Conservation (phyloP, 1,140 invertebrate genomes). For the Ruditapes philippinarum region DNA sequence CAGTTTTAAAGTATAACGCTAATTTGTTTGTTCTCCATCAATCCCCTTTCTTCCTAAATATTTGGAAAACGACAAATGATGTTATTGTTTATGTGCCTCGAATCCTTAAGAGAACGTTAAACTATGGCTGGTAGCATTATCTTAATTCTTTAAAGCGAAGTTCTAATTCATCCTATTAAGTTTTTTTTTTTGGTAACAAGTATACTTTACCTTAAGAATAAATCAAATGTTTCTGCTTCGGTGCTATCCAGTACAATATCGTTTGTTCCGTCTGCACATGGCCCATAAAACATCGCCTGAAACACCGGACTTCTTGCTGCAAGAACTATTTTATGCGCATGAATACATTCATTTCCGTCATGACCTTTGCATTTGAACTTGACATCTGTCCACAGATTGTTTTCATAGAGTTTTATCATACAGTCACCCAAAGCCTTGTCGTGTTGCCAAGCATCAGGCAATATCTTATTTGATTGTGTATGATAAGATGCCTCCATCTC, state of each 20-base stretch:
- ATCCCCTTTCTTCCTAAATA: no score
- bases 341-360: neutral
- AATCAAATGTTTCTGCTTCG: neutral
- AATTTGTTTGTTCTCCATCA: no score
- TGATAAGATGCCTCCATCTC: no score
- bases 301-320: constrained; percentile 48
- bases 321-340: constrained; percentile 33
- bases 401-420: neutral
- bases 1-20: no score
- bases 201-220: neutral
- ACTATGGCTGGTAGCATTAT: no score
- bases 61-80: no score
- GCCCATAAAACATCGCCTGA: constrained; percentile 47
- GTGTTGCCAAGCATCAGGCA: neutral
- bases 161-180: no score
- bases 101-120: no score
- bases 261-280: neutral
- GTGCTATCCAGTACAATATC: neutral
- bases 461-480: no score
- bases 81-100: no score
- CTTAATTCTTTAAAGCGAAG: no score
- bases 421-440: neutral
- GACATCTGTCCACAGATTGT: constrained; percentile 22
- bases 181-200: no score
- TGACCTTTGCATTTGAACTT: neutral